These are phyloP conservation scores for Rallus limicola DNA, from an alignment of 2,113 vertebrate genomes.

Conservation along the genomic window DNA sequence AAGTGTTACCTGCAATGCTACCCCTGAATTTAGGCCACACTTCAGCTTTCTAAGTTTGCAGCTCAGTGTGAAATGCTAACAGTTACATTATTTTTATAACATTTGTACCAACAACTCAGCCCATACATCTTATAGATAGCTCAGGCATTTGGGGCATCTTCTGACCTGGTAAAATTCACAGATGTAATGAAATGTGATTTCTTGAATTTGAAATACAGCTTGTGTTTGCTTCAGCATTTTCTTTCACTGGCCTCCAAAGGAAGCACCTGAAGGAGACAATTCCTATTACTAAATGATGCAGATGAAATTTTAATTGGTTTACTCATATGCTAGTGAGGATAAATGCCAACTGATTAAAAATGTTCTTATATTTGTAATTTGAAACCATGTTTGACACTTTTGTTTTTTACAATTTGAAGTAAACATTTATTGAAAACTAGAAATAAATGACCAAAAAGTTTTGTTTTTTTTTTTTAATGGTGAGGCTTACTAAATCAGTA, in stretches of 20 bases:
- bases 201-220: background rate
- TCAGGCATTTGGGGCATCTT: background rate
- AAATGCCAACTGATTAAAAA: background rate
- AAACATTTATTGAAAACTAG: background rate
- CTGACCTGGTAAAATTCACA: background rate
- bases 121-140: background rate
- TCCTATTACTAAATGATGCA: background rate
- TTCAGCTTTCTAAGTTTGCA: slow-evolving; percentile 4
- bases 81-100: slow-evolving; percentile 5
- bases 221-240: background rate
- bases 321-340: background rate
- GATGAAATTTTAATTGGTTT: background rate
- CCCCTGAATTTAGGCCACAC: background rate
- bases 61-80: background rate
- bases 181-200: background rate
- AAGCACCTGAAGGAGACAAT: background rate
- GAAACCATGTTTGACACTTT: background rate
- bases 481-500: background rate
- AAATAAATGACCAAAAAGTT: background rate
- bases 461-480: background rate
- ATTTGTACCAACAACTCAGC: background rate
- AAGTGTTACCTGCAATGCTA: background rate
- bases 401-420: background rate
- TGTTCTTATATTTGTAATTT: background rate
- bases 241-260: background rate